Evolutionary conservation across 2,113 vertebrate genomes (phyloP), one percentile per base, ranked within the genome.

Genomic region (Oophaga pumilio): DNA sequence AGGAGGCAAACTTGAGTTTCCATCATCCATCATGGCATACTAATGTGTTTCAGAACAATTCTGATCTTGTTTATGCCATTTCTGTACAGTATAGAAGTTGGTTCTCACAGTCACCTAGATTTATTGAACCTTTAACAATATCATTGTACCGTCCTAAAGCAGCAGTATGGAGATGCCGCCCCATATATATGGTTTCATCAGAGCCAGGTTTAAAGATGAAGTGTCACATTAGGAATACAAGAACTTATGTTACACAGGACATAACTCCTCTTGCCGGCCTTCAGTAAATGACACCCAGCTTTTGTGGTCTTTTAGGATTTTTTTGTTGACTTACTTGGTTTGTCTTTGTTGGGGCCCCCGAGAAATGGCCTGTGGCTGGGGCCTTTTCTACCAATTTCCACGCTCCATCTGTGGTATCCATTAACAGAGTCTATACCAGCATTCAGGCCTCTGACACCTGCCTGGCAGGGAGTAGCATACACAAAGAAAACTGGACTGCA

Each of bases 341-440:
- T 90, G 95, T 94, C 96, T 98, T 98, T 98, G 97, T 98, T 97
- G 95, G 91, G 92, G 87, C 87, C 91, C 95, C 94, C 93, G 93
- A 96, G 96, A 95, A 95, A 95, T 92, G 94, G 95, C 95, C 96
- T 96, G 96, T 96, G 96, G 97, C 96, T 93, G 95, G 94, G 92
- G 96, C 95, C 97, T 97, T 98, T 98, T 99, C 96, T 96, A 90
- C 94, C 96, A 89, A 99, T 98, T 99, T 98, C 95, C 97, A 99
- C 96, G 97, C 96, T 98, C 97, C 97, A 99, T 99, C 97, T 99
- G 97, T 97, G 97, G 97, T 97, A 97, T 97, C 97, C 96, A 96
- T 98, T 97, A 97, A 95, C 96, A 91, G 95, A 95, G 97, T 95
- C 95, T 94, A 95, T 91, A 95, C 95, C 94, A 95, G 94, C 96